Evolutionary conservation across 1,140 invertebrate genomes (phyloP), one percentile per base, ranked within the genome.

Genomic region (Drosophila kepulauana): DNA sequence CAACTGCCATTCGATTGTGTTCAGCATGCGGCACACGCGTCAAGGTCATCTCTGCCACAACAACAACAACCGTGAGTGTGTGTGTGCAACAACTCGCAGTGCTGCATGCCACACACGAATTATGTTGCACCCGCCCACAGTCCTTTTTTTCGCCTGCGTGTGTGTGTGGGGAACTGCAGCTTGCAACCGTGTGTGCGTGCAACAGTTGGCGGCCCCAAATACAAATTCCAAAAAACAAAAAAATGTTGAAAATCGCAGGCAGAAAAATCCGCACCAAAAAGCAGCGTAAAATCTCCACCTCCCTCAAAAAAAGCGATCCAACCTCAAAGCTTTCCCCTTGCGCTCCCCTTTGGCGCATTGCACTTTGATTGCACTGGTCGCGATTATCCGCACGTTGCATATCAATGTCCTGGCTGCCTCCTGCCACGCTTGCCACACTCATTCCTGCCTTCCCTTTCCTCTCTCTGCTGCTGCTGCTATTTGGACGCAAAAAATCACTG

Each of bases 361-460:
- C 84, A 87, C 84, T 88, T 89, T 87, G 79, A 87, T 87, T 87
- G 84, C 84, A 87, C 77, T 87, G 77, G 46, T 78, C 63, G 80
- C 84, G 84, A 88, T 87, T 87, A 87, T 88, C 84, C 84, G 79
- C 72, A 81, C 73, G 75, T 75, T 87, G 85, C 84, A 87, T 87
- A 87, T 87, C 84, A 87, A 87, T 87, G 84, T 81, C 80, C 84
- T 82, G 80, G 7, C 72, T 30, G 43, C 28, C 52, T 20, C 25
- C 30, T 38, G 28, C 52, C 15, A 15, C n/a, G 25, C 48, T 16
- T 51, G 45, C 70, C 38, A 25, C 20, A 25, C 3, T 25, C 20
- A 25, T 25, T 25, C 20, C 20, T 25, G 20, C 11, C 35, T 33
- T 1, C 13, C 38, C 13, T 13, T 10, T 3, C 10, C 3, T 10